A percentile compares a stretch with the other conserved stretches of the same genome.
Conservation (phyloP, 92 coral and sea anemone genomes). For the Montipora capitata region DNA sequence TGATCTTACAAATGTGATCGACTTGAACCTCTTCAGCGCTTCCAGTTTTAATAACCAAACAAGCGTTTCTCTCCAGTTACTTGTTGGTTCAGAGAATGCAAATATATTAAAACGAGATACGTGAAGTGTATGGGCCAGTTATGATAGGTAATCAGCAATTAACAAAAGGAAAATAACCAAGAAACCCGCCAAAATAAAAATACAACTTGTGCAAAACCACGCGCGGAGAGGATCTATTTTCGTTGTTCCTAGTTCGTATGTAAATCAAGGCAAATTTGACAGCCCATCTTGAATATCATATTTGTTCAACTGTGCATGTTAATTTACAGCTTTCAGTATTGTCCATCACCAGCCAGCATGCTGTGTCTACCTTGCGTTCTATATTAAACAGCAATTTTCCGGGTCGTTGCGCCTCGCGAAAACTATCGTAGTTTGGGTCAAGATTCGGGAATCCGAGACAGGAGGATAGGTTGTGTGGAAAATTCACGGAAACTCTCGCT, state of each 20-base stretch:
- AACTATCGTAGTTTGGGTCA: background rate
- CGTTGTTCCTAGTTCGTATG: constrained; percentile 22
- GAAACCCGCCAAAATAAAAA: background rate
- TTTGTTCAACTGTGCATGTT: constrained; percentile 61
- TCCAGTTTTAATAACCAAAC: constrained; percentile 6
- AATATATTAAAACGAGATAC: constrained; percentile 8
- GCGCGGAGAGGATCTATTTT: constrained; percentile 5
- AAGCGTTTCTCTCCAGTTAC: constrained; percentile 36
- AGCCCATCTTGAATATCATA: constrained; percentile 34
- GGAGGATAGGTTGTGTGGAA: background rate
- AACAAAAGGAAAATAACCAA: background rate
- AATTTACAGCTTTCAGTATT: constrained; percentile 39
- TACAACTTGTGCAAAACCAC: background rate
- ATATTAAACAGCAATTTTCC: background rate
- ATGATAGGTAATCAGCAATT: constrained; percentile 3
- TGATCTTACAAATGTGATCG: background rate
- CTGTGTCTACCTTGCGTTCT: background rate
- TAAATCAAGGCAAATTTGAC: constrained; percentile 36
- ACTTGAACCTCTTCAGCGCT: background rate
- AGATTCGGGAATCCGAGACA: background rate
- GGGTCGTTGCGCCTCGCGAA: background rate
- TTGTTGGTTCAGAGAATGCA: constrained; percentile 38
- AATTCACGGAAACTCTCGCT: background rate
- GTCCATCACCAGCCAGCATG: constrained; percentile 42
- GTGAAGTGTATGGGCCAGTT: background rate